phyloP scores from a whole-genome alignment of 2,797 vertebrate genomes.

The Hafferia zeledoni region DNA sequence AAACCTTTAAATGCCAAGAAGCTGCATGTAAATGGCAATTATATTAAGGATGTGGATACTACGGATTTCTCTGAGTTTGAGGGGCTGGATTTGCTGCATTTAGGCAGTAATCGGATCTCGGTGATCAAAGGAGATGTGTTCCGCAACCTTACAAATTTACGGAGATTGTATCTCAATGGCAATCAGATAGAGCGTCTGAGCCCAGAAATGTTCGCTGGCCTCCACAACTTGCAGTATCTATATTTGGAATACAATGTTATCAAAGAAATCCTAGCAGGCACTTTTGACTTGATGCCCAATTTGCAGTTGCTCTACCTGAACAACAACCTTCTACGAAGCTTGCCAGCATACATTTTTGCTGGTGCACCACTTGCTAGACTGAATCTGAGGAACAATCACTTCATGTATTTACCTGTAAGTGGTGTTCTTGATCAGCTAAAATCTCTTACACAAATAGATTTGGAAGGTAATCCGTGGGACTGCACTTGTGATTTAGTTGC shows the following conservation, averaged over 20 bases:
- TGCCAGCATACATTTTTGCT: constrained; percentile 93
- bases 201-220: constrained; percentile 95
- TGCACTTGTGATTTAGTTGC: constrained; percentile 97
- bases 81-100: constrained; percentile 94
- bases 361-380: constrained; percentile 91
- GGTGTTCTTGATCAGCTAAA: constrained; percentile 96
- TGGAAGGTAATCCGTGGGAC: constrained; percentile 98
- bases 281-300: constrained; percentile 96
- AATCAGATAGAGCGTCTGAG: constrained; percentile 95
- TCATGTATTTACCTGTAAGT: constrained; percentile 97
- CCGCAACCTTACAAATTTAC: constrained; percentile 93
- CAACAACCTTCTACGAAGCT: constrained; percentile 92
- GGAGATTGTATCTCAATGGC: constrained; percentile 94
- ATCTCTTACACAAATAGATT: constrained; percentile 92
- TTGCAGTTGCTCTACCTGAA: constrained; percentile 97
- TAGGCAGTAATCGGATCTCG: constrained; percentile 95
- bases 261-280: constrained; percentile 93
- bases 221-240: constrained; percentile 94
- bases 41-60: constrained; percentile 88
- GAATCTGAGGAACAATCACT: constrained; percentile 97
- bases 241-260: constrained; percentile 99
- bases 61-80: constrained; percentile 91
- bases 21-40: constrained; percentile 93
- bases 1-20: constrained; percentile 96
- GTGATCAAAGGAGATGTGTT: constrained; percentile 91